Conservation (phyloP, 2,888 invertebrate species). For the Minunthozetes semirufus region DNA sequence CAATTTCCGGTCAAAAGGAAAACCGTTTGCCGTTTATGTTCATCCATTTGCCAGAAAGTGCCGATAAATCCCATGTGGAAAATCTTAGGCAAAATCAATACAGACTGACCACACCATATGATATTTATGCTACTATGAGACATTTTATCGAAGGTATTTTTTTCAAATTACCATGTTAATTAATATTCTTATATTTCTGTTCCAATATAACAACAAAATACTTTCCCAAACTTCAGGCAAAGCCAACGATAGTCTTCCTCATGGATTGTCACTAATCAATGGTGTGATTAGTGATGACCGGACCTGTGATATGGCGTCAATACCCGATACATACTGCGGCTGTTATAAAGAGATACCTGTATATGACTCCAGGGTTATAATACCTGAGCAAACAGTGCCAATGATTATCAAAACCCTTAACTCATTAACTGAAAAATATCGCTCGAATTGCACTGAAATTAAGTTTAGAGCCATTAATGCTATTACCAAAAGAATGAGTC, state of each 20-base stretch:
- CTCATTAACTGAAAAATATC: too few species aligned
- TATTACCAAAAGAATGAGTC: too few species aligned
- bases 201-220: background rate
- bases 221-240: background rate
- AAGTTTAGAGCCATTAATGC: too few species aligned
- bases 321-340: background rate
- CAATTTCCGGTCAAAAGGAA: conserved; percentile 48
- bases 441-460: too few species aligned
- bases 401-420: too few species aligned
- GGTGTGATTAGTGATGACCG: too few species aligned
- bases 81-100: conserved; percentile 55
- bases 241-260: too few species aligned
- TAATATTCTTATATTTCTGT: background rate
- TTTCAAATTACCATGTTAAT: background rate
- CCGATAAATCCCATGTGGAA: conserved; percentile 57
- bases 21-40: conserved; percentile 49
- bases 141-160: conserved; percentile 43
- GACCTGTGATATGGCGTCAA: background rate
- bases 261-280: too few species aligned
- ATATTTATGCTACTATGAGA: conserved; percentile 48
- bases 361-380: conserved; percentile 51
- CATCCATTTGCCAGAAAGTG: conserved; percentile 49
- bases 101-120: conserved; percentile 49
- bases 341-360: conserved; percentile 52
- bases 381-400: too few species aligned